These are phyloP conservation scores for Anastrepha obliqua DNA, from an alignment of 1,140 invertebrate species.

Conservation along the genomic window DNA sequence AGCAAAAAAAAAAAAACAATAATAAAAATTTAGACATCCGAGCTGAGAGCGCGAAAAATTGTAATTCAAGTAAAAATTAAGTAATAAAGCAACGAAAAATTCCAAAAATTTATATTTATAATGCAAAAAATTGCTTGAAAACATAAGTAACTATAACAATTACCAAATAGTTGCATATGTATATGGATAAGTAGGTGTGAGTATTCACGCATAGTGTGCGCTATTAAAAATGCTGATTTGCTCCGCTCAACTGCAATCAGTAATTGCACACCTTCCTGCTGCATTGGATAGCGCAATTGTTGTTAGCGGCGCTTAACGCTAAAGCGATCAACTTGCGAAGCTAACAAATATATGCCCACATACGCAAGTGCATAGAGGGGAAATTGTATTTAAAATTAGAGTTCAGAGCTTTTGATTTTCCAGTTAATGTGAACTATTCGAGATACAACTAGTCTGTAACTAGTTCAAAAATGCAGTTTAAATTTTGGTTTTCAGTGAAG, in stretches of 20 bases:
- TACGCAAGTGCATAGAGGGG: background rate
- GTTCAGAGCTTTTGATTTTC: background rate
- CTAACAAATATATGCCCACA: background rate
- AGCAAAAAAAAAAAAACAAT: background rate
- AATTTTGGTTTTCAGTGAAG: no score
- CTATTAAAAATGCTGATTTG: background rate
- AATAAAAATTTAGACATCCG: background rate
- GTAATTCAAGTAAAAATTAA: background rate
- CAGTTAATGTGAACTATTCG: background rate
- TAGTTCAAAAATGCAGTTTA: background rate
- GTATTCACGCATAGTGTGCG: background rate
- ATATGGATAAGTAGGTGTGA: background rate
- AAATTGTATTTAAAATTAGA: background rate
- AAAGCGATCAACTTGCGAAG: background rate
- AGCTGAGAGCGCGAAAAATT: background rate
- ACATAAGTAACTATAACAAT: background rate
- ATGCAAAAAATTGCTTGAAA: background rate
- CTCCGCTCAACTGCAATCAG: background rate
- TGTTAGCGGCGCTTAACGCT: background rate
- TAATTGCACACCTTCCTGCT: constrained; percentile 3
- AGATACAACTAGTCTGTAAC: background rate
- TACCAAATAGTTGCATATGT: background rate
- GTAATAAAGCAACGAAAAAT: background rate
- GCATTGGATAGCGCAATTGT: background rate
- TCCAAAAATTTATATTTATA: background rate